Evolutionary conservation across 2,888 invertebrate genomes (phyloP), one percentile per base, ranked within the genome.

Genomic region (Catonia carolina): DNA sequence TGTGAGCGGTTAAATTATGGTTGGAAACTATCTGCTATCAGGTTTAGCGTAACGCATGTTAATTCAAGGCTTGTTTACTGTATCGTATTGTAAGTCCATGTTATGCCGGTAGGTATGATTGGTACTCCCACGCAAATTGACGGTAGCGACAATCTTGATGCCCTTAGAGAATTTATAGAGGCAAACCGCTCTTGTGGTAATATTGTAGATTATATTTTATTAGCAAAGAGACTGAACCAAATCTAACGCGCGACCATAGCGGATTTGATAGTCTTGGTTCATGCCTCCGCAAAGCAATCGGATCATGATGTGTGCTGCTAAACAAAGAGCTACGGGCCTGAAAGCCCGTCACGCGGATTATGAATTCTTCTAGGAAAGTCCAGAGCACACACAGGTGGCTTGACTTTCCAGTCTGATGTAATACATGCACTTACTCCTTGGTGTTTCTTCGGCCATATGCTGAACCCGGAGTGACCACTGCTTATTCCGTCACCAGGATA

Each of bases 191-290:
- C 4, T 18, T 42, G 18, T 12, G 2, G 42, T 18, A 22, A 22
- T n/a, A 27, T 27, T 18, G 45, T 45, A 15, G 45, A 45, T 45
- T 45, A 45, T n/a, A 15, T 45, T 45, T 45, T 45, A 45, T 45
- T 45, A 45, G 45, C 45, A 14, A 22, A 23, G 45, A 23, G 45
- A 2, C 45, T 22, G 18, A 7, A 41, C n/a, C 10, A 17, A 41
- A 17, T 27, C 27, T 27, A 41, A 41, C 41, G 41, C 41, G 17
- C 8, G 41, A 41, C 41, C 41, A 41, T 41, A 41, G n/a, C 41
- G 41, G 41, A 41, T 41, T 10, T 7, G 41, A 41, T 15, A 20
- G 45, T 5, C 18, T 10, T 41, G n/a, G 42, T 18, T 5, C 45
- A 20, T 45, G 45, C 45, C 23, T 45, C 18, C 14, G 45, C 45